A percentile compares a stretch with the other conserved stretches of the same genome.
Conservation (phyloP, 2,888 invertebrate genomes). For the Hypsopygia costalis region DNA sequence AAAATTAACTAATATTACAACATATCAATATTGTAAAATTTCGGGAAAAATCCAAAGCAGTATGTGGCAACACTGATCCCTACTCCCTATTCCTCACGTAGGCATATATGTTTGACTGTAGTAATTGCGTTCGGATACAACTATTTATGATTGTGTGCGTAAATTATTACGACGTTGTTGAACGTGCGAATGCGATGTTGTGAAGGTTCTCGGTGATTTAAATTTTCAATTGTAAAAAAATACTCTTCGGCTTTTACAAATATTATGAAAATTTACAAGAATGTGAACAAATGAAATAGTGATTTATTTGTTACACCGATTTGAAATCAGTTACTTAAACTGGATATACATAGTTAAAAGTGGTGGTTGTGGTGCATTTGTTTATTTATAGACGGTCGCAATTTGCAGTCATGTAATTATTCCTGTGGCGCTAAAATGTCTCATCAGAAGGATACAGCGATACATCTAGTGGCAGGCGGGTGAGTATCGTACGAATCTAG, state of each 20-base stretch:
- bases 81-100: constrained; percentile 25
- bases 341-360: constrained; percentile 28
- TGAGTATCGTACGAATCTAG: constrained; percentile 74
- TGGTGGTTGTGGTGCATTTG: constrained; percentile 65
- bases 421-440: constrained; percentile 80
- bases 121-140: constrained; percentile 14
- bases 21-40: too few relatives aligned
- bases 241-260: background rate
- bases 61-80: too few relatives aligned
- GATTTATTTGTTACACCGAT: background rate
- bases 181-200: constrained; percentile 30
- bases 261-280: background rate
- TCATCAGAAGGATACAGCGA: constrained; percentile 93
- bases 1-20: too few relatives aligned
- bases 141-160: constrained; percentile 28
- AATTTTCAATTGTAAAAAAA: constrained; percentile 15
- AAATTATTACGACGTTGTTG: constrained; percentile 34
- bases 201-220: constrained; percentile 35
- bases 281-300: background rate
- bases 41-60: too few relatives aligned
- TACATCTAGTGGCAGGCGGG: constrained; percentile 98
- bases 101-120: constrained; percentile 14
- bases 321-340: background rate
- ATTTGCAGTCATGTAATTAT: constrained; percentile 77
- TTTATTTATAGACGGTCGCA: constrained; percentile 78